Percentiles rank a stretch among this genome's conserved stretches.
Evolutionary conservation across 2,888 invertebrate genomes (phyloP).

Genomic region (Papilio protenor): DNA sequence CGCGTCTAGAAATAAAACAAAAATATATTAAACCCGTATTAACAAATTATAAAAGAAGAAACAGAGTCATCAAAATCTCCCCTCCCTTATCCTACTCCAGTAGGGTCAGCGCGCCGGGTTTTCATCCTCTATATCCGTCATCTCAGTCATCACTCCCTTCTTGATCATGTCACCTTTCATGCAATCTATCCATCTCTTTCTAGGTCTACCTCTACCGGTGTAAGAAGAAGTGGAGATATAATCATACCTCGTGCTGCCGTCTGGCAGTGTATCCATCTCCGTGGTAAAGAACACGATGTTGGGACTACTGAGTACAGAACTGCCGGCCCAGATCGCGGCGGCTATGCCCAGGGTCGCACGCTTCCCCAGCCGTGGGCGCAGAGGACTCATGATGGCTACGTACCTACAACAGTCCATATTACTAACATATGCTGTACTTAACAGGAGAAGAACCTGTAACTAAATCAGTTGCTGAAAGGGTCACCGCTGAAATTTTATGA

Average conservation of each 20-base stretch:
- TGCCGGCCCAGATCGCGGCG: constrained; percentile 92
- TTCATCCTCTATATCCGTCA: too few relatives aligned
- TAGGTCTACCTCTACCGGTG: too few relatives aligned
- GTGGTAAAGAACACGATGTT: constrained; percentile 94
- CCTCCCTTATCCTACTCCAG: too few relatives aligned
- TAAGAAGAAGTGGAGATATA: neutral
- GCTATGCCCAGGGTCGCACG: constrained; percentile 93
- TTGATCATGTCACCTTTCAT: too few relatives aligned
- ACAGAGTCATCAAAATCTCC: too few relatives aligned
- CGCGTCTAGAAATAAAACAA: constrained; percentile 77
- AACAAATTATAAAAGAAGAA: neutral
- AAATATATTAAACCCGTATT: neutral
- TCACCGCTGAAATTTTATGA: neutral
- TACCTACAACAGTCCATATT: constrained; percentile 85
- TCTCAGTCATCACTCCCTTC: neutral
- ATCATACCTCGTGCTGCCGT: constrained; percentile 68
- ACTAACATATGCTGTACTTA: neutral
- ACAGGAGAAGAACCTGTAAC: neutral
- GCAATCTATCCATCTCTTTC: too few relatives aligned
- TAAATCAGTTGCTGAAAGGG: neutral
- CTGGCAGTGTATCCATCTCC: constrained; percentile 81
- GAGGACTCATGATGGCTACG: constrained; percentile 97
- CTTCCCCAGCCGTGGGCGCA: constrained; percentile 94
- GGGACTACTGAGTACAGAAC: constrained; percentile 92
- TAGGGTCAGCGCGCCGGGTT: too few relatives aligned